Evolutionary conservation across 2,888 invertebrate genomes (phyloP).

Genomic region (Platerodrilus igneus): DNA sequence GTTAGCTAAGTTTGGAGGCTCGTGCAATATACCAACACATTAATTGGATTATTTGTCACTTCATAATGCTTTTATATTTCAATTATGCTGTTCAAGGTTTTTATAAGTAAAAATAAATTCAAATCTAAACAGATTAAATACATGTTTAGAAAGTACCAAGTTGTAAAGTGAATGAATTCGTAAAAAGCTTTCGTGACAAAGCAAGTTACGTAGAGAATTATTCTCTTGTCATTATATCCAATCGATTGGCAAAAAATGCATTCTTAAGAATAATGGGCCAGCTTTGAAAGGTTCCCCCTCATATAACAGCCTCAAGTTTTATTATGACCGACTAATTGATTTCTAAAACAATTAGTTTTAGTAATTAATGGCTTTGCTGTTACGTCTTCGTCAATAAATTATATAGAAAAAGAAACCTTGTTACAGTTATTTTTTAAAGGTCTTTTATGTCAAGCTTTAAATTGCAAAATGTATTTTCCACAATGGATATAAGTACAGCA

Average conservation of each 20-base stretch:
- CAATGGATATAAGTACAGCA: constrained; percentile 25
- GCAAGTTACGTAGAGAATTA: constrained; percentile 23
- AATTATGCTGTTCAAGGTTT: no score
- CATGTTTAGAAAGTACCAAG: no score
- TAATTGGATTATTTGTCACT: no score
- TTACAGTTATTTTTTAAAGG: constrained; percentile 5
- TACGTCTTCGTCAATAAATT: no score
- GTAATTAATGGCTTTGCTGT: constrained; percentile 29
- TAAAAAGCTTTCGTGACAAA: constrained; percentile 16
- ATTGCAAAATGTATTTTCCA: constrained; percentile 20
- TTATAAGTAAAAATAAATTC: no score
- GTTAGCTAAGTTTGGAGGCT: no score
- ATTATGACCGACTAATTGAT: constrained; percentile 27
- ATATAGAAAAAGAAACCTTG: no score
- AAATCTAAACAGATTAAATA: no score
- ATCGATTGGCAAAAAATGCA: constrained; percentile 25
- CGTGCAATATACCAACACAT: no score
- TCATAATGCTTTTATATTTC: no score
- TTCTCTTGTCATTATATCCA: constrained; percentile 26
- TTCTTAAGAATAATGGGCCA: constrained; percentile 25
- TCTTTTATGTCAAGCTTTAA: constrained; percentile 17
- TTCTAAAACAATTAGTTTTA: constrained; percentile 32
- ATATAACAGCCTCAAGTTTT: constrained; percentile 21
- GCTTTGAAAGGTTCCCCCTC: constrained; percentile 23
- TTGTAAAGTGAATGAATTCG: no score